Evolutionary conservation across 2,888 invertebrate genomes (phyloP), one percentile per base, ranked within the genome.

Genomic region (Meteorus cinctellus): DNA sequence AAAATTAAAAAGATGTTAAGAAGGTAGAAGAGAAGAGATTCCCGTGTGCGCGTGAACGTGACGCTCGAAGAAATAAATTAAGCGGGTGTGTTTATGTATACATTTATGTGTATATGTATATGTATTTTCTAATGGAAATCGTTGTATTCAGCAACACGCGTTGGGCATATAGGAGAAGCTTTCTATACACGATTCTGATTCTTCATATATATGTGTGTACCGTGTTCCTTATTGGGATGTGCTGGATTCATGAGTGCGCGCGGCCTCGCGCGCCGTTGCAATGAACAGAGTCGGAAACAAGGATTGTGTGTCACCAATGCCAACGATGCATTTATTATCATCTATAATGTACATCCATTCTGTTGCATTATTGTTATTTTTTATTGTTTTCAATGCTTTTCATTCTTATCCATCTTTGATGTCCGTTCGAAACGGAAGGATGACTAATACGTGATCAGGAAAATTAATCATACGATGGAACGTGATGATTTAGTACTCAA

Each of bases 81-180:
- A 75, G 31, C 55, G 48, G 45, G 48, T 68, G 74, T 55, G 55
- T 55, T 55, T 55, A 48, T 45, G 45, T 48, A n/a, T n/a, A 55
- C 8, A 55, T 55, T 4, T 8, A 55, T 55, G 8, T 55, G n/a
- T 55, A 6, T 62, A 6, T 60, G 29, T 14, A n/a, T 62, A 29
- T 75, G 71, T 59, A 66, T 83, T 85, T 83, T 86, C 86, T 85
- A 86, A 86, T 85, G 86, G 85, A 86, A 86, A 85, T 86, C 85
- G 81, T 62, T 62, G 62, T 31, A 29, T 29, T 14, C 71, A 71
- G 69, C 73, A 80, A 79, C 77, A 74, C 80, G 75, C 78, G 79
- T 79, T 78, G 80, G 74, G 80, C 80, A 80, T 81, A 80, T 48
- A 45, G 14, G 31, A 55, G 48, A 55, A 69, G 69, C 69, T 69